These are phyloP conservation scores for Drosophila arawakana DNA, from an alignment of 1,140 invertebrate species.

Conservation along the genomic window DNA sequence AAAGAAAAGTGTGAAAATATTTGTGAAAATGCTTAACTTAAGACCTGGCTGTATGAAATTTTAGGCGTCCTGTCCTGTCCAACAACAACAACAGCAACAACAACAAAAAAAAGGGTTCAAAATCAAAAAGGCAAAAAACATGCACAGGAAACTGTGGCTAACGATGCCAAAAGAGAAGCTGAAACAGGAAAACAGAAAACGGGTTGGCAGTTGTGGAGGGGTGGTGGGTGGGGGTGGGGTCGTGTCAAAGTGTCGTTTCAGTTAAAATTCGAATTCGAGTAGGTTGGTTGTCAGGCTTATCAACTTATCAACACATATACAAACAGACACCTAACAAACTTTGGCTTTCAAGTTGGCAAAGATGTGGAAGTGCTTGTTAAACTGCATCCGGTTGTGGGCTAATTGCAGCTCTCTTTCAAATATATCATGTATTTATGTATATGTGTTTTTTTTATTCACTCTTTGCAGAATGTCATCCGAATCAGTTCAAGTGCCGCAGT, in stretches of 20 bases:
- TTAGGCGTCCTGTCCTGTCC: slow-evolving; percentile 53
- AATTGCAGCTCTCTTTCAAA: slow-evolving; percentile 53
- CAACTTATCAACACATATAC: slow-evolving; percentile 49
- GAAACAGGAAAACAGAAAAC: not conserved
- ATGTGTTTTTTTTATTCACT: slow-evolving; percentile 6
- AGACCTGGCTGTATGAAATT: slow-evolving; percentile 63
- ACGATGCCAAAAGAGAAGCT: slow-evolving; percentile 52
- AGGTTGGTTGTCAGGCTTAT: slow-evolving; percentile 47
- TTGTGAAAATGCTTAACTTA: slow-evolving; percentile 71
- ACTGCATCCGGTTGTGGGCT: slow-evolving; percentile 77
- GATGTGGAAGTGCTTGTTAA: slow-evolving; percentile 72
- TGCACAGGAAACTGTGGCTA: slow-evolving; percentile 81
- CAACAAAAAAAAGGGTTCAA: slow-evolving; percentile 62
- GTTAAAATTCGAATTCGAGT: slow-evolving; percentile 28
- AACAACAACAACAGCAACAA: slow-evolving; percentile 11
- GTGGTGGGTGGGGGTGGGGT: not conserved
- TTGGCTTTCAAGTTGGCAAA: slow-evolving; percentile 74
- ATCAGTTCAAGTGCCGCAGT: slow-evolving; percentile 88
- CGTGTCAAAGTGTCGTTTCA: slow-evolving; percentile 3
- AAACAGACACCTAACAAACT: slow-evolving; percentile 70
- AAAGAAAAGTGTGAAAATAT: slow-evolving; percentile 73
- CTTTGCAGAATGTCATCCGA: slow-evolving; percentile 86
- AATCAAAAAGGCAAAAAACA: slow-evolving; percentile 67
- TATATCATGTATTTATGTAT: not conserved
- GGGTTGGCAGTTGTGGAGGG: not conserved